Evolutionary conservation across 1,140 invertebrate species (phyloP).

Genomic region (Dendroctonus valens): DNA sequence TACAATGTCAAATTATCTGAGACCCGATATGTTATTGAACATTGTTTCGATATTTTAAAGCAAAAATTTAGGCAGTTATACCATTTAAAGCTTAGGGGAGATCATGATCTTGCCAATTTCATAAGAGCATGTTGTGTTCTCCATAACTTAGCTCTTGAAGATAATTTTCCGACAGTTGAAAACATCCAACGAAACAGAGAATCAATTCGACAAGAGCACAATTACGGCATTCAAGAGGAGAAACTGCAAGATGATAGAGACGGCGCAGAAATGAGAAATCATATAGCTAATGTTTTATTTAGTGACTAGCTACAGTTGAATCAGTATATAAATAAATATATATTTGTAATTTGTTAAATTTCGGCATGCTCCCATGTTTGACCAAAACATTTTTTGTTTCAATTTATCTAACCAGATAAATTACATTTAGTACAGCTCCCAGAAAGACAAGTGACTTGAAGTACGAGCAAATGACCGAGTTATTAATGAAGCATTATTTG

Average conservation of each 20-base stretch:
- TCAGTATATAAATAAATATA: not conserved
- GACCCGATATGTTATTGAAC: constrained; percentile 35
- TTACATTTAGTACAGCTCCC: too few relatives aligned
- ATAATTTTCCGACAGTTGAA: constrained; percentile 16
- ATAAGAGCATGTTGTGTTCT: constrained; percentile 36
- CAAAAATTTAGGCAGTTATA: constrained; percentile 35
- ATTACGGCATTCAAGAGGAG: not conserved
- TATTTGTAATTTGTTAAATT: too few relatives aligned
- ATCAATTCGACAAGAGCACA: constrained; percentile 5
- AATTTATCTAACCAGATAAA: too few relatives aligned
- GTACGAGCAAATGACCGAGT: too few relatives aligned
- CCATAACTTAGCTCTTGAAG: constrained; percentile 34
- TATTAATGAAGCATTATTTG: too few relatives aligned
- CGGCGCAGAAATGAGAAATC: not conserved
- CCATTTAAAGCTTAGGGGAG: constrained; percentile 36
- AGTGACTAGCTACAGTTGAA: not conserved
- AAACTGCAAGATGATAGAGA: constrained; percentile 2
- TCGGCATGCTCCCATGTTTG: too few relatives aligned
- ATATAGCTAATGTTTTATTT: not conserved
- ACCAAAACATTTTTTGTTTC: too few relatives aligned
- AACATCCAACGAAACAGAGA: constrained; percentile 2
- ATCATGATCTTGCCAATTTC: constrained; percentile 30
- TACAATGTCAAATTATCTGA: constrained; percentile 31
- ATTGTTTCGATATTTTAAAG: constrained; percentile 39
- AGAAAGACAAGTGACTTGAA: too few relatives aligned